Percentiles rank a stretch among this genome's conserved stretches.
Conservation (phyloP, 2,797 vertebrate genomes). For the Etheostoma nigrum region DNA sequence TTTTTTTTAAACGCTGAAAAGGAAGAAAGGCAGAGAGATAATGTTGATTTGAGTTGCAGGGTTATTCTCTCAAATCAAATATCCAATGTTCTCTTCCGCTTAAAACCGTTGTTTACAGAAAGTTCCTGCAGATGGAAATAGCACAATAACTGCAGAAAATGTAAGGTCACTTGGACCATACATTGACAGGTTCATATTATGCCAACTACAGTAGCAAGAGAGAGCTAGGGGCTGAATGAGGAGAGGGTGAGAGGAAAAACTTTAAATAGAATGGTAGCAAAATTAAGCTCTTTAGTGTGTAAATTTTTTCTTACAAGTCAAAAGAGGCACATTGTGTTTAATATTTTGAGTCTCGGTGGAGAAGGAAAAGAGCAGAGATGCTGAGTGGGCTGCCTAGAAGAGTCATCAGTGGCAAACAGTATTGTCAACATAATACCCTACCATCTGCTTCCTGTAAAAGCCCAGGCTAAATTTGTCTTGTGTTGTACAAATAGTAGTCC, state of each 20-base stretch:
- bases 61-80: slow-evolving; percentile 17
- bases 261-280: slow-evolving; percentile 38
- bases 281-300: slow-evolving; percentile 47
- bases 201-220: slow-evolving; percentile 27
- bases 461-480: slow-evolving; percentile 70
- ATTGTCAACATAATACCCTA: slow-evolving; percentile 72
- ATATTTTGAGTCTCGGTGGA: slow-evolving; percentile 65
- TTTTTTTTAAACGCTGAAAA: neutral
- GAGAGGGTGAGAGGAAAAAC: slow-evolving; percentile 36
- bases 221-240: slow-evolving; percentile 9
- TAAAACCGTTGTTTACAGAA: slow-evolving; percentile 16
- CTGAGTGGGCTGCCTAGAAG: slow-evolving; percentile 72
- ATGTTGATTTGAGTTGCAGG: neutral
- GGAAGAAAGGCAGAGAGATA: neutral
- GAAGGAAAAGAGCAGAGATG: slow-evolving; percentile 71
- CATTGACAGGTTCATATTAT: slow-evolving; percentile 21
- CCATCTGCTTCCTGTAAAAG: slow-evolving; percentile 79
- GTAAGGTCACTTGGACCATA: slow-evolving; percentile 12
- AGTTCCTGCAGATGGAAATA: slow-evolving; percentile 28
- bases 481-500: slow-evolving; percentile 67
- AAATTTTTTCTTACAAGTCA: slow-evolving; percentile 46
- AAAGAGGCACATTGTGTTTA: slow-evolving; percentile 68
- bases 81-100: slow-evolving; percentile 2
- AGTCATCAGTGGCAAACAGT: slow-evolving; percentile 75
- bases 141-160: neutral